These are phyloP conservation scores for Paragorgia papillata DNA, from an alignment of 92 coral and sea anemone genomes.

Conservation along the genomic window DNA sequence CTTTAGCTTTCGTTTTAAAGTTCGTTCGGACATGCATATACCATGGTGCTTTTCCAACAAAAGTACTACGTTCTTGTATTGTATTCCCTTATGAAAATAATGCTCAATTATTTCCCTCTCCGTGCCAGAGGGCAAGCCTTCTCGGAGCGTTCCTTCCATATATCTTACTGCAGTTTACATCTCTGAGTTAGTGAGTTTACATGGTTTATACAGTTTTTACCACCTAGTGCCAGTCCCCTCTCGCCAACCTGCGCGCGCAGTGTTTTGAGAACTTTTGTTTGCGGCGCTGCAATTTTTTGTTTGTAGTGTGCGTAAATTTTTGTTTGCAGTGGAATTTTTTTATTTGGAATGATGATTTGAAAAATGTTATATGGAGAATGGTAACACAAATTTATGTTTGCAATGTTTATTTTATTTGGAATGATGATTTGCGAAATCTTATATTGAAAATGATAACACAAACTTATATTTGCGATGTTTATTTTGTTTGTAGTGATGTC, in stretches of 20 bases:
- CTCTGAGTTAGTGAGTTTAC: too few relatives aligned
- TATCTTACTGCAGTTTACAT: too few relatives aligned
- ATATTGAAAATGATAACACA: not conserved
- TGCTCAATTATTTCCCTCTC: too few relatives aligned
- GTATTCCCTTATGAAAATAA: constrained; percentile 27
- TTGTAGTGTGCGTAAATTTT: not conserved
- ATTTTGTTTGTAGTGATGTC: constrained; percentile 42
- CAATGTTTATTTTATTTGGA: constrained; percentile 14
- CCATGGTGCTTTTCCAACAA: constrained; percentile 40
- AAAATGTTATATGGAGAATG: too few relatives aligned
- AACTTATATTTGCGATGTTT: constrained; percentile 7
- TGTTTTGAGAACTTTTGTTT: not conserved
- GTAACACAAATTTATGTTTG: too few relatives aligned
- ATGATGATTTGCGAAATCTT: not conserved
- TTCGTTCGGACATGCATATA: constrained; percentile 41
- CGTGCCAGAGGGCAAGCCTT: too few relatives aligned
- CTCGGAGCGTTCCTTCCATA: too few relatives aligned
- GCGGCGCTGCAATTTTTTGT: not conserved
- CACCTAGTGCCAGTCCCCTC: not conserved
- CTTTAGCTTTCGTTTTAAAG: constrained; percentile 66
- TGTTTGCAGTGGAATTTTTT: not conserved
- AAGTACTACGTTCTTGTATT: constrained; percentile 38
- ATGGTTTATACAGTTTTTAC: too few relatives aligned
- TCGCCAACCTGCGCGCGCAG: constrained; percentile 15
- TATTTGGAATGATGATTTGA: too few relatives aligned